phyloP scores from a whole-genome alignment of 64 coral and sea anemone species.

The Stichodactyla mertensii region DNA sequence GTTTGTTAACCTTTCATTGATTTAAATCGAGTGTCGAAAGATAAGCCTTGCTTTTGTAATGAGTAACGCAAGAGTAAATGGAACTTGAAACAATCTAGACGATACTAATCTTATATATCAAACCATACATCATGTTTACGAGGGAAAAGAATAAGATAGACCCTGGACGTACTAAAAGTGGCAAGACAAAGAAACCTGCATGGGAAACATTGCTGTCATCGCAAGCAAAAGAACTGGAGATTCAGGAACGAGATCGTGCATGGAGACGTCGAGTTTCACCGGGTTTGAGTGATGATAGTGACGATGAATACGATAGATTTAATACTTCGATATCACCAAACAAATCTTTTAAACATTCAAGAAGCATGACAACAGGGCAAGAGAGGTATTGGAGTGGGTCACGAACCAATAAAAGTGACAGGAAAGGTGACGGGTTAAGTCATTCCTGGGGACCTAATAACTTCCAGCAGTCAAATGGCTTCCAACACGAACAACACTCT shows the following conservation, averaged over 20 bases:
- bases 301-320: constrained; percentile 48
- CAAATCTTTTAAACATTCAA: constrained; percentile 50
- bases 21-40: background rate
- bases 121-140: constrained; percentile 38
- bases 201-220: constrained; percentile 42
- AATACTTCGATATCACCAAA: constrained; percentile 61
- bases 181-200: constrained; percentile 44
- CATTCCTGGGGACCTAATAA: constrained; percentile 20
- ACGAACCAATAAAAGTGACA: background rate
- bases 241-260: background rate
- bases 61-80: background rate
- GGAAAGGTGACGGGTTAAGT: background rate
- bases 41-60: background rate
- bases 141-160: constrained; percentile 53
- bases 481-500: constrained; percentile 1
- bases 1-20: background rate
- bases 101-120: background rate
- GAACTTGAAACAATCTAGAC: background rate
- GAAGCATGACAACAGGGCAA: constrained; percentile 45
- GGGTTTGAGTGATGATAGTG: constrained; percentile 27
- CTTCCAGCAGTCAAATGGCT: constrained; percentile 28
- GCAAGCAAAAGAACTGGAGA: background rate
- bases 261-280: background rate
- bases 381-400: constrained; percentile 49
- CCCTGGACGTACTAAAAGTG: constrained; percentile 28